These are phyloP conservation scores for Gymnoscopelus braueri DNA, from an alignment of 2,797 vertebrate species.

Conservation along the genomic window DNA sequence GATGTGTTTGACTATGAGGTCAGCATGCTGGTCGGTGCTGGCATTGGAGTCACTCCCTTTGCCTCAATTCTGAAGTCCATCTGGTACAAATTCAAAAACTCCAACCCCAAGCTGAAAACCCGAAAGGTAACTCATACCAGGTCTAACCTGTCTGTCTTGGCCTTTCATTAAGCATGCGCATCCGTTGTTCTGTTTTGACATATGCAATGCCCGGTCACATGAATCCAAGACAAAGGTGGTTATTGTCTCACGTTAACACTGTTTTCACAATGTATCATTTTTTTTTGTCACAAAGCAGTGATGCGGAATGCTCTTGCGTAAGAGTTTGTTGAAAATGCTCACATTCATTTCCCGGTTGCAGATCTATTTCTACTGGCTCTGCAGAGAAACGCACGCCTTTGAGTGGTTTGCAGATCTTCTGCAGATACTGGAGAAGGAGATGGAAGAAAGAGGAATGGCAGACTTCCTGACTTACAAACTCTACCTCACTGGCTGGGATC, in stretches of 20 bases:
- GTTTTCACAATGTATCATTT: too few relatives aligned
- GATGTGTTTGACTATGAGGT: conserved; percentile 93
- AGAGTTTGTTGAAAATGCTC: conserved; percentile 27
- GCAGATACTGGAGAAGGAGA: conserved; percentile 89
- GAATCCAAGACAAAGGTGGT: too few relatives aligned
- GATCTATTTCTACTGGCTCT: conserved; percentile 98
- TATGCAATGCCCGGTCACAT: too few relatives aligned
- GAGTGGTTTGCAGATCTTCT: conserved; percentile 94
- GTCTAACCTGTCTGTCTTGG: not conserved
- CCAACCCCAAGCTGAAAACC: conserved; percentile 85
- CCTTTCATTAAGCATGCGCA: not conserved
- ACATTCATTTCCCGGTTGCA: conserved; percentile 70
- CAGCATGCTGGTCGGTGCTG: conserved; percentile 91
- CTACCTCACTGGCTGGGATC: conserved; percentile 91
- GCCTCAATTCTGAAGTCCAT: conserved; percentile 95
- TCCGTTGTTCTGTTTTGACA: not conserved
- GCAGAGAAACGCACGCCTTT: conserved; percentile 91
- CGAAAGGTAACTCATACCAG: conserved; percentile 81
- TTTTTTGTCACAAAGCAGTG: not conserved
- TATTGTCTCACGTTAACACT: too few relatives aligned
- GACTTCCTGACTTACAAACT: conserved; percentile 92
- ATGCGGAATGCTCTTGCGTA: not conserved
- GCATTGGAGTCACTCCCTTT: conserved; percentile 93
- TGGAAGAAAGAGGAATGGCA: conserved; percentile 87
- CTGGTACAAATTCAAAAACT: conserved; percentile 92